phyloP scores from a whole-genome alignment of 2,113 vertebrate species.

The Apus apus region DNA sequence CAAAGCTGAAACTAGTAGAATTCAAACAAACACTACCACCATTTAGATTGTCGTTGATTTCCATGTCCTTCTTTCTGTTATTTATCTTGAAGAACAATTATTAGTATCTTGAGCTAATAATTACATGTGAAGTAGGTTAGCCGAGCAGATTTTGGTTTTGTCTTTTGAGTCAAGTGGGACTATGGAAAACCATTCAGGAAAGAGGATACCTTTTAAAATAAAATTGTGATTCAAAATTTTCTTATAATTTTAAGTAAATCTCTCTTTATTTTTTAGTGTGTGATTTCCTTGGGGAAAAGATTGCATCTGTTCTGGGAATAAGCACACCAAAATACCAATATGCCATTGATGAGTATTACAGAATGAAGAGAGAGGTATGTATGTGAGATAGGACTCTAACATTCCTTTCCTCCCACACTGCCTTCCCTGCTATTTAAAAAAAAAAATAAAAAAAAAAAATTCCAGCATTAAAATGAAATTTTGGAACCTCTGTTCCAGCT shows the following conservation, averaged over 20 bases:
- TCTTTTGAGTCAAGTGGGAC: background rate
- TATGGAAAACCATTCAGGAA: background rate
- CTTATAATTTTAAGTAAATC: background rate
- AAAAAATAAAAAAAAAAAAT: background rate
- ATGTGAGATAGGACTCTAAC: background rate
- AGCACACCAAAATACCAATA: constrained; percentile 98
- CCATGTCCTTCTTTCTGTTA: background rate
- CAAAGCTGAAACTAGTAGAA: background rate
- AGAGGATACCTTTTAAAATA: background rate
- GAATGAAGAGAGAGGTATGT: constrained; percentile 93
- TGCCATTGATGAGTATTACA: constrained; percentile 96
- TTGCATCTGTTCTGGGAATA: constrained; percentile 94
- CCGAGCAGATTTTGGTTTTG: background rate
- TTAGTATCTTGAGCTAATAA: background rate
- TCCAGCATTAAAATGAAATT: background rate
- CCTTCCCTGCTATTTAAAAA: background rate
- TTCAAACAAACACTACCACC: background rate
- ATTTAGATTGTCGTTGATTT: background rate
- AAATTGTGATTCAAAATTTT: background rate
- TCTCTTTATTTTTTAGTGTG: constrained; percentile 82
- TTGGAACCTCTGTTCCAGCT: background rate
- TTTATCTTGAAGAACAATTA: background rate
- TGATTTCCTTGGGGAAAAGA: constrained; percentile 95
- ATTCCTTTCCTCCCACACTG: background rate
- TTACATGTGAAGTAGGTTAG: background rate